These are phyloP conservation scores for Mellivora capensis DNA, from an alignment of 2,113 vertebrate genomes.

Conservation along the genomic window DNA sequence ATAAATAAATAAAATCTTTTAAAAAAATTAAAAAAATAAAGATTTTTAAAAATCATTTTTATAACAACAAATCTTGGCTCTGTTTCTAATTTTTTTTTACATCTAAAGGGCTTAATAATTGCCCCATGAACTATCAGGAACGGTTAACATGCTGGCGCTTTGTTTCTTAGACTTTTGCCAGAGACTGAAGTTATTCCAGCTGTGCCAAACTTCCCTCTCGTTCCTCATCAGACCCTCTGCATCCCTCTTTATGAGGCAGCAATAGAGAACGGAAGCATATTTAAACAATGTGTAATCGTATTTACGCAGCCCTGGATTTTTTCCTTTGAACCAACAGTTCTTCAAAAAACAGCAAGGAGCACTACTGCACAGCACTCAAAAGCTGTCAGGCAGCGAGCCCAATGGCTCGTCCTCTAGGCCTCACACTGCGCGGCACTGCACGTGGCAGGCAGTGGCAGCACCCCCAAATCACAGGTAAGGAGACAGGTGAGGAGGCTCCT, in stretches of 20 bases:
- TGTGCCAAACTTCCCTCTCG: background rate
- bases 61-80: background rate
- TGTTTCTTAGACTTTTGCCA: background rate
- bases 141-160: background rate
- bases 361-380: background rate
- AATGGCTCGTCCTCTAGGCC: background rate
- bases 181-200: background rate
- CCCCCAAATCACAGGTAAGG: background rate
- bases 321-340: background rate
- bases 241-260: background rate
- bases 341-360: background rate
- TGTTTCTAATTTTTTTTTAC: background rate
- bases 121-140: background rate
- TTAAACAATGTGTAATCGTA: background rate
- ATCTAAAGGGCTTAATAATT: background rate
- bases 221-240: background rate
- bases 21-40: background rate
- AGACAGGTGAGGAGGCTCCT: background rate
- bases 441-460: background rate
- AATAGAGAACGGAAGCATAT: background rate
- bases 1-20: too few relatives aligned
- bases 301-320: background rate
- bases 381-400: accelerated
- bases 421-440: accelerated
- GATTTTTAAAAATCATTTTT: background rate